These are phyloP conservation scores for Drosophila basisetae DNA, from an alignment of 2,888 invertebrate species.

Conservation along the genomic window DNA sequence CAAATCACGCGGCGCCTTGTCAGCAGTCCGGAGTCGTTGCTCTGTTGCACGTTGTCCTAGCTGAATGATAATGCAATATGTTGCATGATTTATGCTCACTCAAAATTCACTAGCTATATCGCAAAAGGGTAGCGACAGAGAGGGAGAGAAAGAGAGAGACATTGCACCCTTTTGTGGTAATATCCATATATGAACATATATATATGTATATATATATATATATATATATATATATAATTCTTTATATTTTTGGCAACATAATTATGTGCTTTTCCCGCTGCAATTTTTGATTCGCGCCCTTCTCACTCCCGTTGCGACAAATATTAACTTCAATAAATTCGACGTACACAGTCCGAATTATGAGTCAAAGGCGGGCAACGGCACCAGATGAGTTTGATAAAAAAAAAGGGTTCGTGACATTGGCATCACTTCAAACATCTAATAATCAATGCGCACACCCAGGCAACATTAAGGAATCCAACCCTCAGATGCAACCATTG, in stretches of 20 bases:
- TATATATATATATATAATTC: neutral
- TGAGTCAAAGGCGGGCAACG: constrained; percentile 36
- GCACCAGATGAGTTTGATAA: constrained; percentile 19
- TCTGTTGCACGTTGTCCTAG: constrained; percentile 15
- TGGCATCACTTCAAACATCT: constrained; percentile 60
- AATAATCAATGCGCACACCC: constrained; percentile 60
- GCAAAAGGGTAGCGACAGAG: neutral
- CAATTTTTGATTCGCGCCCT: constrained; percentile 29
- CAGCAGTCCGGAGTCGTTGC: constrained; percentile 27
- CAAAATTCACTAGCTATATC: constrained; percentile 37
- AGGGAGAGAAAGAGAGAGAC: neutral
- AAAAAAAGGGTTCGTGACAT: constrained; percentile 46
- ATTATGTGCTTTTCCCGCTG: constrained; percentile 21
- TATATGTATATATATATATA: too few relatives aligned
- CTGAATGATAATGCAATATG: constrained; percentile 81
- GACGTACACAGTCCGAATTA: constrained; percentile 67
- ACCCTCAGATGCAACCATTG: constrained; percentile 25
- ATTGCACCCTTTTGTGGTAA: too few relatives aligned
- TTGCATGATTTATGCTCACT: constrained; percentile 78
- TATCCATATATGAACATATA: too few relatives aligned
- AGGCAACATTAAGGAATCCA: constrained; percentile 26
- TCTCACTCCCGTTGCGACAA: constrained; percentile 52
- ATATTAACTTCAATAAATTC: constrained; percentile 82
- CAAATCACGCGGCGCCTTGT: constrained; percentile 58
- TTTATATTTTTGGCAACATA: constrained; percentile 13